Evolutionary conservation across 2,797 vertebrate genomes (phyloP), one percentile per base, ranked within the genome.

Genomic region (Myripristis jacobus): DNA sequence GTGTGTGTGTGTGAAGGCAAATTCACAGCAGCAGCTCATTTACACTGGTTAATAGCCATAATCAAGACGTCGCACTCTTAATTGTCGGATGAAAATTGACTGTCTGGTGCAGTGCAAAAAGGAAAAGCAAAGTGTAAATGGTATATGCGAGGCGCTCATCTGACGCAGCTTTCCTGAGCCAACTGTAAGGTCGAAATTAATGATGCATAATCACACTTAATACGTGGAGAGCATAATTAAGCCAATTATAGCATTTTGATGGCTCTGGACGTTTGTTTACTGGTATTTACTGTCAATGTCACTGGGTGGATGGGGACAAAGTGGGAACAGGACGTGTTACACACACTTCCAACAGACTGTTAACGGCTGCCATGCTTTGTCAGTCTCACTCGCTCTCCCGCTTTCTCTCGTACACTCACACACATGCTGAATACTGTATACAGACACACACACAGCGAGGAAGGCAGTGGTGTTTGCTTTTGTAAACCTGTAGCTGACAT

Each of bases 221-320:
- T 59, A 76, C 47, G 58, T 73, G 48, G 43, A 56, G 27, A 60
- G 59, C 31, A 58, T 75, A 83, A 74, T 82, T 72, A 74, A 63
- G 72, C 77, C 78, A 76, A 82, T 73, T 73, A 79, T 48, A 25
- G 52, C 21, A 31, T 66, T 64, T 70, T 70, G 70, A 46, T 73
- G 55, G 63, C 67, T 81, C 55, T 71, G 65, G 50, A 29, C 74
- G 60, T 81, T 82, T 84, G 62, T 73, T 82, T 77, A 63, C 56
- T 70, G 57, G 73, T 80, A 70, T 86, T 87, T 79, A 77, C 54
- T 60, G 47, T 75, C 75, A 81, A 57, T 76, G 65, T 64, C 77
- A 66, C 31, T 16, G 29, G 36, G 48, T 68, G 53, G 46, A 71
- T 44, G 50, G 3, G 15, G 9, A 29, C 4, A 18, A 15, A 29